phyloP scores from a whole-genome alignment of 2,888 invertebrate genomes.

The Nephrotoma appendiculata region DNA sequence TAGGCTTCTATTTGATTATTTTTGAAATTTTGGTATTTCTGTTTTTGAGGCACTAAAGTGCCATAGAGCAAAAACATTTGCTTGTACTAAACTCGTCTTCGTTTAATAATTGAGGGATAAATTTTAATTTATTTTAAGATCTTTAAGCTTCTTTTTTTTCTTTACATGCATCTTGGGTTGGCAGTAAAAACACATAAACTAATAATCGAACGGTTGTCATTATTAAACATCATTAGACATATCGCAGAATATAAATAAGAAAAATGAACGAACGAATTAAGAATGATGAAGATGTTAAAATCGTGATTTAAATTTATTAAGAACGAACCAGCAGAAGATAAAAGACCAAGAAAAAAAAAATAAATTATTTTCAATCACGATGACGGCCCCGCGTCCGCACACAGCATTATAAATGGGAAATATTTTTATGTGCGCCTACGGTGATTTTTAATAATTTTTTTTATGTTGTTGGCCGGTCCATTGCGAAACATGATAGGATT shows the following conservation, averaged over 20 bases:
- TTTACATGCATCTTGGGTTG: too few relatives aligned
- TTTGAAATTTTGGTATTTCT: too few relatives aligned
- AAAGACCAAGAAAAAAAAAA: background rate
- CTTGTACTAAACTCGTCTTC: too few relatives aligned
- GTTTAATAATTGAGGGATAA: too few relatives aligned
- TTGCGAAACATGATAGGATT: background rate
- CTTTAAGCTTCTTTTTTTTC: too few relatives aligned
- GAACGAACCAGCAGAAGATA: background rate
- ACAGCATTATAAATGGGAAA: background rate
- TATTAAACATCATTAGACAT: background rate
- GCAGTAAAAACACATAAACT: background rate
- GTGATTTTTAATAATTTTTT: background rate
- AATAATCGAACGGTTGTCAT: background rate
- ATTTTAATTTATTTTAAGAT: too few relatives aligned
- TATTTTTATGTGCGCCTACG: background rate
- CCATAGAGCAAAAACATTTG: too few relatives aligned
- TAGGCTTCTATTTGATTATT: too few relatives aligned
- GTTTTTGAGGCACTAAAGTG: too few relatives aligned
- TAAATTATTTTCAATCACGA: background rate
- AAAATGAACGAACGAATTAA: background rate
- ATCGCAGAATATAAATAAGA: background rate
- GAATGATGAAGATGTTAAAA: background rate
- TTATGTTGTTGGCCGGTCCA: background rate
- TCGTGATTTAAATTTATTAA: background rate
- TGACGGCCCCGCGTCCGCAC: background rate